Evolutionary conservation across 2,888 invertebrate genomes (phyloP), one percentile per base, ranked within the genome.

Genomic region (Epinotia bilunana): DNA sequence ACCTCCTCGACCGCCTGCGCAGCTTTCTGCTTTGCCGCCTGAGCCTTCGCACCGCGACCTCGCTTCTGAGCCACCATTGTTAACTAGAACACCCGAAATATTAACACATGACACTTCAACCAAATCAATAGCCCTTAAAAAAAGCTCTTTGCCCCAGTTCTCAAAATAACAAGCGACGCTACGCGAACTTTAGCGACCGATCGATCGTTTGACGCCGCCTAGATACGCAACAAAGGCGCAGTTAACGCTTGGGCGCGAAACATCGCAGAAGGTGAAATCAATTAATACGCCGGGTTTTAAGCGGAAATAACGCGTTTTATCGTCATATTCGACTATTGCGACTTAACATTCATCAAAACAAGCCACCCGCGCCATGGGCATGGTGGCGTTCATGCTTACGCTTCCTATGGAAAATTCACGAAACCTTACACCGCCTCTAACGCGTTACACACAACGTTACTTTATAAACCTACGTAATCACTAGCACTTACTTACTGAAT

Each of bases 21-120:
- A 18, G 90, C 84, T 80, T 92, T 91, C 0, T 90, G 87, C 80
- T 91, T 92, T 46, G 89, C 87, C 73, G 90, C 87, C 82, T 90
- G 90, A 74, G 86, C 89, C 81, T 91, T 92, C 57, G 91, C 93
- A 65, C 93, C 93, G 77, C 94, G 93, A 77, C 94, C 94, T 85
- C 87, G 90, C 83, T 93, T 93, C 77, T 89, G 91, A 73, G 94
- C 93, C 77, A 94, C 94, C 94, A 94, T 93, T 78, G 77, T 91
- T 73, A 76, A 77, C 86, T 87, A 85, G 64, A 87, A 69, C 72
- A 63, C 13, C 62, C 58, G 67, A 49, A 55, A 23, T 16, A 58
- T 20, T 20, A 67, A 55, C 33, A 16, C 9, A 57, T 13, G 6
- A 18, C 23, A 43, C 39, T 20, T 18, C 57, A 39, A 69, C 1